Percentiles rank a stretch among this genome's conserved stretches.
Evolutionary conservation across 1,140 invertebrate genomes (phyloP).

Genomic region (Globodera rostochiensis): DNA sequence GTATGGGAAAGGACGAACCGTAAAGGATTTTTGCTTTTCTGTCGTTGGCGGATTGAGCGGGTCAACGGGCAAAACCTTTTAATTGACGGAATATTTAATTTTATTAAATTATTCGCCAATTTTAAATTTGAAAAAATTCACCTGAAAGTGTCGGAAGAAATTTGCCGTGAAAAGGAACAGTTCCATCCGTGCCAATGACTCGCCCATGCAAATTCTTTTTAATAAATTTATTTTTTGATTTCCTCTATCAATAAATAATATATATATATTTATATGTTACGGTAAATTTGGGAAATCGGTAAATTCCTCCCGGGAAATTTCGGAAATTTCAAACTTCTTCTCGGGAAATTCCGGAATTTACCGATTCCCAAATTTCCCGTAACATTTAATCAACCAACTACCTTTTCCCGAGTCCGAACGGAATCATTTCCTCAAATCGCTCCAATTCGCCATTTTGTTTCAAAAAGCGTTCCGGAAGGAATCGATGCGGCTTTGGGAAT

Average conservation of each 20-base stretch:
- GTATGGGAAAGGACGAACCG: conserved; percentile 17
- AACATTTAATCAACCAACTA: too few species aligned
- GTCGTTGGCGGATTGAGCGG: conserved; percentile 28
- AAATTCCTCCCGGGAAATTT: not conserved
- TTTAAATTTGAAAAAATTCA: not conserved
- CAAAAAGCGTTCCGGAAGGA: conserved; percentile 79
- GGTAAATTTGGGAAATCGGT: not conserved
- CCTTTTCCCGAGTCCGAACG: conserved; percentile 36
- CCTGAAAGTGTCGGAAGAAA: conserved; percentile 33
- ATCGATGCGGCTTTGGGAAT: conserved; percentile 82
- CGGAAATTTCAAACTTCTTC: too few species aligned
- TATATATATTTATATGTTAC: too few species aligned
- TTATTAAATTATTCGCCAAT: not conserved
- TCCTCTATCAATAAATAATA: not conserved
- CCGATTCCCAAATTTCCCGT: too few species aligned
- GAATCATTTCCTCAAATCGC: conserved; percentile 32
- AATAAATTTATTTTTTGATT: not conserved
- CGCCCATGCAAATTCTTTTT: conserved; percentile 31
- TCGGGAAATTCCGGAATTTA: too few species aligned
- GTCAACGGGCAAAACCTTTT: conserved; percentile 30
- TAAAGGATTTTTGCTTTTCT: conserved; percentile 29
- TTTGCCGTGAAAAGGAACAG: conserved; percentile 40
- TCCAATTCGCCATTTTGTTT: conserved; percentile 39
- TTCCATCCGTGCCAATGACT: conserved; percentile 40
- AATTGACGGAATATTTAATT: not conserved